Base-by-base conservation (phyloP, 1,140 invertebrate species). In the Drosophila sp. region DNA sequence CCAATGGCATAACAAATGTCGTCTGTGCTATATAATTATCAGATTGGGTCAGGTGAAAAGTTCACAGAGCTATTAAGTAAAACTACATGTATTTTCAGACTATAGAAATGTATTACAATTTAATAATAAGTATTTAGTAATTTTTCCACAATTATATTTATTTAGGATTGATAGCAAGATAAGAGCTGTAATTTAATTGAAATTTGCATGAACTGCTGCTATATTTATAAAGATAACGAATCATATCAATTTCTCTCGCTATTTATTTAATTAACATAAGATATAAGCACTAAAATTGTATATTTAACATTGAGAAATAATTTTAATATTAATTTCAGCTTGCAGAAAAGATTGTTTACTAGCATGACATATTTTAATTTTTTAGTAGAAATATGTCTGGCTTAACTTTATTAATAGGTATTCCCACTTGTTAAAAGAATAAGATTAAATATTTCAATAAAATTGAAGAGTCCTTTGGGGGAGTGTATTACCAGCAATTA, bases 21-120 rank as follows among this genome's bases (percentile, higher is more conserved):
- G 13, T 7, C 8, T 56, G 8, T 54, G 14, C 27, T n/a, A 51
- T 43, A 25, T 66, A 40, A 57, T 61, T 61, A 69, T 69, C 56
- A 54, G 16, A 50, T 27, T 46, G 36, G 40, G 40, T 73, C 56
- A 56, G 48, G 41, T 27, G 27, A 36, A 46, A 38, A 54, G 54
- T 32, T 61, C 48, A 34, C 32, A 57, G n/a, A 50, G 36, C 36
- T 25, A 32, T 32, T 50, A 53, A 16, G 18, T 2, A 2, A 18
- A 34, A 9, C 2, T 59, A 16, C 2, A 27, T 25, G 7, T 45
- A 9, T 9, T 21, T 21, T 7, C 3, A 21, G 14, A 4, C 6
- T 32, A 36, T 9, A 9, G 34, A 11, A 7, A 34, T 8, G 3
- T 34, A 8, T 34, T 9, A 4, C 1, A 8, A 36, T 36, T 36